Evolutionary conservation across 2,888 invertebrate genomes (phyloP), one percentile per base, ranked within the genome.

Genomic region (Eledone cirrhosa): DNA sequence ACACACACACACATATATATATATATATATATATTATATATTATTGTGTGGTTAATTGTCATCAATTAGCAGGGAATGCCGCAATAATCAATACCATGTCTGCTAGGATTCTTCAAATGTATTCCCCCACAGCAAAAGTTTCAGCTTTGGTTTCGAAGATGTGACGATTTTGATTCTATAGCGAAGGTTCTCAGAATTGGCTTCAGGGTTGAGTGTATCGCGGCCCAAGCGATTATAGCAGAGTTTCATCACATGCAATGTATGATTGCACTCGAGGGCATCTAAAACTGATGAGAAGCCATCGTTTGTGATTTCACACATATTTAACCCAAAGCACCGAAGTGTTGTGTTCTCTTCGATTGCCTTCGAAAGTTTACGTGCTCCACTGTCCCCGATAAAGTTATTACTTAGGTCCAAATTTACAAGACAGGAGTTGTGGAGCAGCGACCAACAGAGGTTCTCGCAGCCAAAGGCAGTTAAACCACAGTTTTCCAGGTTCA

Each of bases 91-190:
- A 33, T 33, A n/a, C n/a, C n/a, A n/a, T n/a, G n/a, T 72, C 33
- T 72, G 69, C 76, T 80, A 83, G 13, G 85, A 80, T 63, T 88
- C 89, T 31, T 88, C 88, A 80, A 89, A 85, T 11, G 87, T 82
- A 78, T 90, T 90, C 78, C 90, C 90, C 90, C 90, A 90, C 11
- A 90, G 84, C 48, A 90, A 83, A 19, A 90, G 85, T 80, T 87
- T 89, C 41, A 90, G 84, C 81, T 88, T 87, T 22, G 88, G 88
- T 81, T 88, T 88, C 47, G 88, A 88, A 78, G 88, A 87, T 63
- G 87, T 87, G 69, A 88, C 87, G 47, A 87, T 87, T 41, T 88
- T 85, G 16, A 90, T 86, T 24, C 88, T 82, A 76, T 89, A 87
- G 74, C 87, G 85, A 24, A 90, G 82, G 78, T 87, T 86, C 77